Conservation (phyloP, 2,113 vertebrate genomes). For the Lagopus leucura region DNA sequence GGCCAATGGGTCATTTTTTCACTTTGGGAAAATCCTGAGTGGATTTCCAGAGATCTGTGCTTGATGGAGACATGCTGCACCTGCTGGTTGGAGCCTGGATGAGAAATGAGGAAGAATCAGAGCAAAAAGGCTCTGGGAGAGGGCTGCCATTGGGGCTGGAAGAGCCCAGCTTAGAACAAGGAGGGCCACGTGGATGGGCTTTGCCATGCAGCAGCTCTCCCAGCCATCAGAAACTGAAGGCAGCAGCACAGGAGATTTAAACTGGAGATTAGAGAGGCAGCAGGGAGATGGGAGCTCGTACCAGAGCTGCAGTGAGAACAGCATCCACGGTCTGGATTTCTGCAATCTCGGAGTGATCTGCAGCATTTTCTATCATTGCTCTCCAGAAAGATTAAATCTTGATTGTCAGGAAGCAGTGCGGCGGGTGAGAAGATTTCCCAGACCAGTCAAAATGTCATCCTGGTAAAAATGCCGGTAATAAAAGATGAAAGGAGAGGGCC, state of each 20-base stretch:
- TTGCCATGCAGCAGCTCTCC: background rate
- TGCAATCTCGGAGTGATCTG: background rate
- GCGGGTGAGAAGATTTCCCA: background rate
- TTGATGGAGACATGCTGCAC: background rate
- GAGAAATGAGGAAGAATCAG: background rate
- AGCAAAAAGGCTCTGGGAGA: background rate
- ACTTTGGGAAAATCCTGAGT: background rate
- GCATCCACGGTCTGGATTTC: background rate
- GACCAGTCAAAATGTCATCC: constrained; percentile 34
- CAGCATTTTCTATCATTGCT: background rate
- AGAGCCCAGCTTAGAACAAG: background rate
- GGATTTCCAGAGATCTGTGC: background rate
- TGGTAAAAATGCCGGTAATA: constrained; percentile 20
- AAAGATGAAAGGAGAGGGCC: constrained; percentile 1
- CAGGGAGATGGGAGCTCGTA: background rate
- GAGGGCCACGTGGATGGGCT: background rate
- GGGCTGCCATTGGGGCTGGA: background rate
- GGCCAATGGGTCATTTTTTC: background rate
- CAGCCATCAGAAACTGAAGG: background rate
- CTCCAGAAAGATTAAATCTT: constrained; percentile 32
- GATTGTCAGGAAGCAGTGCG: background rate
- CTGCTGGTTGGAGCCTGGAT: background rate
- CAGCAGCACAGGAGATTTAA: constrained; percentile 26
- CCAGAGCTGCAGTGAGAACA: background rate
- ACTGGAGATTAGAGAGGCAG: background rate